These are phyloP conservation scores for Indicator maculatus DNA, from an alignment of 2,113 vertebrate genomes.

Conservation along the genomic window DNA sequence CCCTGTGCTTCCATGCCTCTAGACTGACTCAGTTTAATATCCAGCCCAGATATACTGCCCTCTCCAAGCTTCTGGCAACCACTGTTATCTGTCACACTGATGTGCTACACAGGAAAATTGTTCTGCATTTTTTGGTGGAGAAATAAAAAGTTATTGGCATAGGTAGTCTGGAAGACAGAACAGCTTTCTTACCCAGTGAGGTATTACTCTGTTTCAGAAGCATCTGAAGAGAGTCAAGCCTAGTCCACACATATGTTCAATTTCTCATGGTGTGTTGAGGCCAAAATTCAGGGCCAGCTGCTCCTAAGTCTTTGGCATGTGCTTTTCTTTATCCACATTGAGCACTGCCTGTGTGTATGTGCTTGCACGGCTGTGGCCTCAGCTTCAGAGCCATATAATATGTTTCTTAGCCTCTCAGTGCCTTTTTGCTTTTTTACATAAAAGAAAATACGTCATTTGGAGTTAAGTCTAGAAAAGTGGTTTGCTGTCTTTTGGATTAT, in stretches of 20 bases:
- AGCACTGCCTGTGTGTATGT: background rate
- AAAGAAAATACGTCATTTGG: background rate
- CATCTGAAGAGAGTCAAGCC: slow-evolving; percentile 50
- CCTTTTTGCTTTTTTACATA: background rate
- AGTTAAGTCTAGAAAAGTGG: background rate
- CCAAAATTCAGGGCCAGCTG: slow-evolving; percentile 54
- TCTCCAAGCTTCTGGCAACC: slow-evolving; percentile 17
- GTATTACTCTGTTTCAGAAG: slow-evolving; percentile 41
- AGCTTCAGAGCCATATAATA: slow-evolving; percentile 2
- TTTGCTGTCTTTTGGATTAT: slow-evolving; percentile 37
- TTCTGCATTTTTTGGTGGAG: slow-evolving; percentile 12
- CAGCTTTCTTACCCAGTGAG: slow-evolving; percentile 54
- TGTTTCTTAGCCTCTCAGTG: background rate
- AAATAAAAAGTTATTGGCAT: slow-evolving; percentile 57
- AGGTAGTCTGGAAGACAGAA: slow-evolving; percentile 38
- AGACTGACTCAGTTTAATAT: slow-evolving; percentile 19
- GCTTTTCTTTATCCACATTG: slow-evolving; percentile 43
- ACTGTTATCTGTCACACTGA: slow-evolving; percentile 10
- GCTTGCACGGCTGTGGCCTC: background rate
- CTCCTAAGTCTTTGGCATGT: slow-evolving; percentile 25
- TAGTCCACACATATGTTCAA: slow-evolving; percentile 54
- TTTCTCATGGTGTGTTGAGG: slow-evolving; percentile 45
- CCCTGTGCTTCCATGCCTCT: background rate
- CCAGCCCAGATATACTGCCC: background rate
- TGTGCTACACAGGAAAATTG: background rate